Percentiles rank a stretch among this genome's conserved stretches.
phyloP scores from a whole-genome alignment of 92 coral and sea anemone genomes.

The Desmophyllum pertusum region DNA sequence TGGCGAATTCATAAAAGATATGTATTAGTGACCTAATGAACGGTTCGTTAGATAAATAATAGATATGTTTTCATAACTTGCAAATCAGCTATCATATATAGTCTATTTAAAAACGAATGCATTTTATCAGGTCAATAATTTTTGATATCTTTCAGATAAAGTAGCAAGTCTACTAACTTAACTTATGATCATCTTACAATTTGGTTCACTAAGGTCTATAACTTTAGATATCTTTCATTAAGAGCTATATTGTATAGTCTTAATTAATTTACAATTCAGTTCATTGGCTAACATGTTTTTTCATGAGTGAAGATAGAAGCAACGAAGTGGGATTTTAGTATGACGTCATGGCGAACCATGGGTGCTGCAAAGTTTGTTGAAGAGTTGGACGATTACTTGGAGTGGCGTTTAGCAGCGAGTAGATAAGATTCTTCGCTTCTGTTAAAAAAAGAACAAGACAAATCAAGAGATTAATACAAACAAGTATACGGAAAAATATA shows the following conservation, averaged over 20 bases:
- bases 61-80: not conserved
- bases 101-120: not conserved
- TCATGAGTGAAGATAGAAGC: not conserved
- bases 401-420: not conserved
- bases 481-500: too few relatives aligned
- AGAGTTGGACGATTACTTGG: slow-evolving; percentile 1
- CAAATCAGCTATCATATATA: not conserved
- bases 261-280: not conserved
- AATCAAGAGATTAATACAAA: not conserved
- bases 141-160: not conserved
- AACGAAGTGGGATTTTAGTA: not conserved
- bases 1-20: not conserved
- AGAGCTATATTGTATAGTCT: not conserved
- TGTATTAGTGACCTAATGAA: not conserved
- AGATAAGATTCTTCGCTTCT: slow-evolving; percentile 1
- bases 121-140: too few relatives aligned
- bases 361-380: not conserved
- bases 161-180: too few relatives aligned
- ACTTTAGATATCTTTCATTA: not conserved
- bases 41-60: not conserved
- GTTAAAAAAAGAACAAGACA: not conserved
- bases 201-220: too few relatives aligned
- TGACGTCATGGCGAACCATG: not conserved
- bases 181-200: too few relatives aligned
- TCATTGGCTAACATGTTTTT: not conserved